Evolutionary conservation across 2,797 vertebrate genomes (phyloP).

Genomic region (Enteromius viviparus): DNA sequence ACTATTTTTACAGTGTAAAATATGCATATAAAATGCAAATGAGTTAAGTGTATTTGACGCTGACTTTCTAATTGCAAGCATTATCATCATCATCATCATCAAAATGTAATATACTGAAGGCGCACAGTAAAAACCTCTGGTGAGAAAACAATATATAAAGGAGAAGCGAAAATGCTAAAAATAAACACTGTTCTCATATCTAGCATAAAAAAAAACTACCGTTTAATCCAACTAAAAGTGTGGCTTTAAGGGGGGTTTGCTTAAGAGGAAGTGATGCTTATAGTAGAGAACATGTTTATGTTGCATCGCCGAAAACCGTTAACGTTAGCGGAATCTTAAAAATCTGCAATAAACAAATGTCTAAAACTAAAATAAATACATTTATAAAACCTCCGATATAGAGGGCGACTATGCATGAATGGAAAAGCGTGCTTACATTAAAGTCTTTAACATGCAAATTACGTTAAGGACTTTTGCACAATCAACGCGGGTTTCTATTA

Average conservation of each 20-base stretch:
- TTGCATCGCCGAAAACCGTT: too few relatives aligned
- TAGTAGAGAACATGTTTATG: too few relatives aligned
- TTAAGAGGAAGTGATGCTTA: not conserved
- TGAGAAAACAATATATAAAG: too few relatives aligned
- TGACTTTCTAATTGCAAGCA: not conserved
- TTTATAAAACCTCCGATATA: not conserved
- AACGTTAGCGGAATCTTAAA: too few relatives aligned
- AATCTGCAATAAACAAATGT: not conserved
- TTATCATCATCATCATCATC: too few relatives aligned
- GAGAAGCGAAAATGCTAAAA: not conserved
- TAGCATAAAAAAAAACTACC: not conserved
- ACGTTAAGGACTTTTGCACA: too few relatives aligned
- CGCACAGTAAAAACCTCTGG: not conserved
- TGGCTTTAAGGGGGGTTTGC: too few relatives aligned
- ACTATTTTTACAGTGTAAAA: not conserved
- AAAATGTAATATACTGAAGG: too few relatives aligned
- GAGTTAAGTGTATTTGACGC: not conserved
- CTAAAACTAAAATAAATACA: not conserved
- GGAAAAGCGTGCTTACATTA: not conserved
- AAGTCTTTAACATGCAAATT: not conserved
- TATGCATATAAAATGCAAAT: not conserved
- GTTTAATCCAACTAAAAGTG: not conserved
- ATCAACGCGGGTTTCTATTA: not conserved
- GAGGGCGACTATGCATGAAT: not conserved
- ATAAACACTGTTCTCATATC: too few relatives aligned